Evolutionary conservation across 2,113 vertebrate species (phyloP).

Genomic region (Vimba vimba): DNA sequence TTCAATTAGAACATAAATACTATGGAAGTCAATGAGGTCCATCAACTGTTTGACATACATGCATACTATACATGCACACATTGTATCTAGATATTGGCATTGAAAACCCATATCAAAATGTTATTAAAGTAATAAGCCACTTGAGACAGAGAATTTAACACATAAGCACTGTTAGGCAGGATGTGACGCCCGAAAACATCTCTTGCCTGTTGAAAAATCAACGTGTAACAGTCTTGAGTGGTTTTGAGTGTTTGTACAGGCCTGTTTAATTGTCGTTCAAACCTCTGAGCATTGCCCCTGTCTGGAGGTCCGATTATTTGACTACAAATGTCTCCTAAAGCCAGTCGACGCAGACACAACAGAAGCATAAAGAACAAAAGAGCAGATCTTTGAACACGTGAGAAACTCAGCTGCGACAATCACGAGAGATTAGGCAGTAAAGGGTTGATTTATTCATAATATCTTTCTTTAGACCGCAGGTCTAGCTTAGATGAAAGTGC

Average conservation of each 20-base stretch:
- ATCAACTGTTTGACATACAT: too few relatives aligned
- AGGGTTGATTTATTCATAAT: conserved; percentile 57
- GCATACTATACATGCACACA: too few relatives aligned
- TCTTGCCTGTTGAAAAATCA: not conserved
- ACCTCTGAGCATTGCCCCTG: not conserved
- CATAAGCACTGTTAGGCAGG: not conserved
- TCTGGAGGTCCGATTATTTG: not conserved
- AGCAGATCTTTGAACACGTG: not conserved
- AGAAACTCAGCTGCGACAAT: not conserved
- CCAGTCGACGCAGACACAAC: not conserved
- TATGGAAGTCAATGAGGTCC: too few relatives aligned
- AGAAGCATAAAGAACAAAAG: not conserved
- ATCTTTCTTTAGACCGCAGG: conserved; percentile 34
- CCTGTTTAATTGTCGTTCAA: not conserved
- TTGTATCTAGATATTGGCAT: too few relatives aligned
- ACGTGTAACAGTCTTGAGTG: not conserved
- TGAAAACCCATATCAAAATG: too few relatives aligned
- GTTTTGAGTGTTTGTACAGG: not conserved
- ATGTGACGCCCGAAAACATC: not conserved
- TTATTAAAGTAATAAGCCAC: too few relatives aligned
- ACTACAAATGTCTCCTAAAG: not conserved
- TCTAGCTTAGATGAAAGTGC: conserved; percentile 58
- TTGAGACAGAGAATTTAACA: not conserved
- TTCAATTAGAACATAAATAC: too few relatives aligned
- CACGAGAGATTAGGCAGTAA: conserved; percentile 7